These are phyloP conservation scores for Tympanoctomys barrerae DNA, from an alignment of 2,797 vertebrate genomes.

Conservation along the genomic window DNA sequence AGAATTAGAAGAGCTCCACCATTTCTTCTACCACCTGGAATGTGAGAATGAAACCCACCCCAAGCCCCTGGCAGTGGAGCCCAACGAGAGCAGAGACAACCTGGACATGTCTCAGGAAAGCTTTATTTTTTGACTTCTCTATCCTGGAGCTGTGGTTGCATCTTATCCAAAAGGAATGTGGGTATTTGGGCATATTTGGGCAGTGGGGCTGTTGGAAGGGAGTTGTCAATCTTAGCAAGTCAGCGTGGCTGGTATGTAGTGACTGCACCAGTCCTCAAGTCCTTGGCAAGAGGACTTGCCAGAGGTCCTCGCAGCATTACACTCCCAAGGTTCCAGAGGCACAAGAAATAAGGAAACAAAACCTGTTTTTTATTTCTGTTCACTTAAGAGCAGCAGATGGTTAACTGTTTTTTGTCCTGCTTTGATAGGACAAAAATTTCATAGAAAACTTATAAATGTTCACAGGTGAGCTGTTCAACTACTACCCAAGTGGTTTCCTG, in stretches of 20 bases:
- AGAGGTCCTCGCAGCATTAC: neutral
- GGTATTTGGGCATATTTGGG: neutral
- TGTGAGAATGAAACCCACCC: neutral
- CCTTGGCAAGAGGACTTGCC: no score
- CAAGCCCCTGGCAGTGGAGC: neutral
- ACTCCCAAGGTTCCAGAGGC: neutral
- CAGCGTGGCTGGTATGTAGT: neutral
- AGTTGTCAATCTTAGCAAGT: neutral
- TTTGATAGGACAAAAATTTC: neutral
- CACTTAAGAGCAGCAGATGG: neutral
- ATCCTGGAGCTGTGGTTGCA: neutral
- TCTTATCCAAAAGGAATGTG: neutral
- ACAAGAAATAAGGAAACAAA: neutral
- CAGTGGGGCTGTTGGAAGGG: neutral
- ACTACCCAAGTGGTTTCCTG: slow-evolving; percentile 33
- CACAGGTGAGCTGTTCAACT: neutral
- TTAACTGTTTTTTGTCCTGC: neutral
- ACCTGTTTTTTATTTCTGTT: neutral
- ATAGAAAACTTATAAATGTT: slow-evolving; percentile 16
- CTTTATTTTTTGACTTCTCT: slow-evolving; percentile 21
- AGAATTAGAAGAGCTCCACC: neutral
- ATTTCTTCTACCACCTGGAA: slow-evolving; percentile 17
- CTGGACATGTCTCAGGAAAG: neutral
- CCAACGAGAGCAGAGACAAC: neutral
- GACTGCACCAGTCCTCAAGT: neutral